Evolutionary conservation across 2,888 invertebrate species (phyloP).

Genomic region (Cryptops parisi): DNA sequence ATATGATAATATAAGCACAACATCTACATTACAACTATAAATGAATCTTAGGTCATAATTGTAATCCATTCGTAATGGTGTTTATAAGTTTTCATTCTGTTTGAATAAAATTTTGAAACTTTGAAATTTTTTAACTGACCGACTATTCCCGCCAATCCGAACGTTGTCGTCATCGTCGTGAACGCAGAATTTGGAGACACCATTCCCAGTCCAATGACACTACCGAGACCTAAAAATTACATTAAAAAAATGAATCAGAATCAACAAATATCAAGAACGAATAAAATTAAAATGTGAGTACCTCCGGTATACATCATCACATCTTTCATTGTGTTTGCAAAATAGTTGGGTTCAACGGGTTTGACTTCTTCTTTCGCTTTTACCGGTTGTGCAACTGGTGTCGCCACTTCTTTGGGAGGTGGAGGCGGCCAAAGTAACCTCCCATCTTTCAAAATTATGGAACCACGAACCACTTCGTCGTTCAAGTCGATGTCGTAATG

Average conservation of each 20-base stretch:
- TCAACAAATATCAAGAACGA: background rate
- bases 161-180: slow-evolving; percentile 72
- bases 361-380: slow-evolving; percentile 34
- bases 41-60: slow-evolving; percentile 1
- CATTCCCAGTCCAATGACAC: slow-evolving; percentile 51
- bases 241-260: background rate
- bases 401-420: slow-evolving; percentile 39
- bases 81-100: background rate
- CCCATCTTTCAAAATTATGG: slow-evolving; percentile 60
- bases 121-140: no score
- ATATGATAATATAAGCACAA: no score
- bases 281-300: slow-evolving; percentile 25
- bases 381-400: slow-evolving; percentile 35
- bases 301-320: slow-evolving; percentile 52
- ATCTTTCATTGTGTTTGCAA: slow-evolving; percentile 52
- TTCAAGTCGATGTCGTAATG: slow-evolving; percentile 63
- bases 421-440: slow-evolving; percentile 67
- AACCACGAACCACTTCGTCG: slow-evolving; percentile 74
- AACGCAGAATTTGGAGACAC: slow-evolving; percentile 70
- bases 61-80: background rate
- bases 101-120: background rate
- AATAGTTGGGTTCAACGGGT: slow-evolving; percentile 44
- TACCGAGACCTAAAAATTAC: slow-evolving; percentile 45
- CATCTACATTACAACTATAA: no score
- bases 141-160: slow-evolving; percentile 65